Percentiles rank a stretch among this genome's conserved stretches.
These are phyloP conservation scores for Etheostoma spectabile DNA, from an alignment of 2,113 vertebrate genomes.

Conservation along the genomic window DNA sequence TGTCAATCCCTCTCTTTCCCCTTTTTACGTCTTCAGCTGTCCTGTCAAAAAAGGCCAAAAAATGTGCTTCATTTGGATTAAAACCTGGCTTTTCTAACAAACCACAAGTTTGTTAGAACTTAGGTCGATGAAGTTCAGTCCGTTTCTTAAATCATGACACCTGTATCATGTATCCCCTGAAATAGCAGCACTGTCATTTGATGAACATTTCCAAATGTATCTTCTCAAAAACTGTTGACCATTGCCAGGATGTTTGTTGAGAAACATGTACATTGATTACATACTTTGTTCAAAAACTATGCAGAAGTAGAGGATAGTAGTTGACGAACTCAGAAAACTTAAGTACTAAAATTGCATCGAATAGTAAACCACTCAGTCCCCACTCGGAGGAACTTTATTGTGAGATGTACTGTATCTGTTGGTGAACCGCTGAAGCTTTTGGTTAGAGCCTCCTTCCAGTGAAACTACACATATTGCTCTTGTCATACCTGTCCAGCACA, in stretches of 20 bases:
- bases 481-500: slow-evolving; percentile 75
- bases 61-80: background rate
- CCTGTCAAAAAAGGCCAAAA: too few species aligned
- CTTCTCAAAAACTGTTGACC: slow-evolving; percentile 7
- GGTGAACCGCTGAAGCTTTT: slow-evolving; percentile 27
- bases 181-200: background rate
- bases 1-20: too few species aligned
- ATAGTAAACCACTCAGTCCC: background rate
- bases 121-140: background rate
- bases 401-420: slow-evolving; percentile 25
- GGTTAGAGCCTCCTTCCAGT: slow-evolving; percentile 36
- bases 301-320: background rate
- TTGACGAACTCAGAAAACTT: background rate
- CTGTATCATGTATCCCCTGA: background rate
- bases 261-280: background rate
- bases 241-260: background rate
- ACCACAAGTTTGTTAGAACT: background rate
- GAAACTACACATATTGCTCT: slow-evolving; percentile 60
- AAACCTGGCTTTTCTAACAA: background rate
- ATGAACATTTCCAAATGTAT: background rate
- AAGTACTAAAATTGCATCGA: background rate
- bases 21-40: too few species aligned
- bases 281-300: background rate
- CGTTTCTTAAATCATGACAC: slow-evolving; percentile 2
- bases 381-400: slow-evolving; percentile 26